Conservation (phyloP, 2,113 vertebrate species). For the Macaca fascicularis region T2T-MFA8v1.1 NC_088388.1:47283501-47284000, state of each 20-base stretch:
- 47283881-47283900: neutral
- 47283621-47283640: neutral
- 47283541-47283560: neutral
- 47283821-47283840: neutral
- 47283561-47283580: neutral
- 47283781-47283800: slow-evolving; percentile 11
- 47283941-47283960: neutral
- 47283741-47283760: neutral
- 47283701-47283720: neutral
- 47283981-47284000: neutral
- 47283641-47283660: neutral
- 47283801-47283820: neutral
- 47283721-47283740: slow-evolving; percentile 5
- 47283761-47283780: neutral
- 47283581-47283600: neutral
- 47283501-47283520: neutral
- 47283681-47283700: neutral
- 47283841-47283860: neutral
- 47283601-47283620: slow-evolving; percentile 29
- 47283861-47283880: neutral
- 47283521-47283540: neutral
- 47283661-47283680: neutral
- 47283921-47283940: neutral
- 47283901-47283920: slow-evolving; percentile 21
- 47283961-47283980: neutral